Conservation (phyloP, 2,113 vertebrate species). For the Festucalex cinctus region DNA sequence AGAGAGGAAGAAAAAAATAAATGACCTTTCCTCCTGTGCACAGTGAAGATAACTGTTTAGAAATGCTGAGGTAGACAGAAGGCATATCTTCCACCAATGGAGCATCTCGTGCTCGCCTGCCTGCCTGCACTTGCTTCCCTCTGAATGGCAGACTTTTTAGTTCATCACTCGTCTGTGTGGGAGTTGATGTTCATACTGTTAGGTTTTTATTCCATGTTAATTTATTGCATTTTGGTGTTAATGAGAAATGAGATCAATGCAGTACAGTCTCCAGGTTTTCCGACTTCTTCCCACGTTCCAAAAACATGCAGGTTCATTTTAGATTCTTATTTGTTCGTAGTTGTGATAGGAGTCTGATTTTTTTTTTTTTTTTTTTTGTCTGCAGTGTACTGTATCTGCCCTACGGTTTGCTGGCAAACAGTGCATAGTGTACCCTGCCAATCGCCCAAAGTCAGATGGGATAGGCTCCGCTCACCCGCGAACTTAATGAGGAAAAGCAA, state of each 20-base stretch:
- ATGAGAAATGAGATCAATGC: neutral
- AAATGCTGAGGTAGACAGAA: slow-evolving; percentile 71
- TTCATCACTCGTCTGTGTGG: slow-evolving; percentile 22
- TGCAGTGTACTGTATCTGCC: neutral
- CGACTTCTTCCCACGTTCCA: neutral
- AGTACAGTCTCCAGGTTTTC: neutral
- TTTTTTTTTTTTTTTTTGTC: neutral
- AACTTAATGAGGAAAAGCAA: neutral
- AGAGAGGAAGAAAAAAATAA: slow-evolving; percentile 42
- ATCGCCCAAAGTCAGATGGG: neutral
- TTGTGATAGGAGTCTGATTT: no score
- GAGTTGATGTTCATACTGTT: neutral
- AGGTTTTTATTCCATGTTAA: neutral
- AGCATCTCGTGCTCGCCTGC: slow-evolving; percentile 57
- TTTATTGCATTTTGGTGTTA: neutral
- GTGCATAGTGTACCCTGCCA: neutral
- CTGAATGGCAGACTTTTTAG: slow-evolving; percentile 52
- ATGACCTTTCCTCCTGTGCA: slow-evolving; percentile 65
- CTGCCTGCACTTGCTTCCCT: slow-evolving; percentile 34
- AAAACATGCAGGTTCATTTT: neutral
- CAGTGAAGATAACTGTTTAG: slow-evolving; percentile 63
- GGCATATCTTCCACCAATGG: slow-evolving; percentile 67
- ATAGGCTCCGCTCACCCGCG: neutral
- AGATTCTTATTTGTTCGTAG: neutral
- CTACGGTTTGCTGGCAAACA: neutral